Conservation (phyloP, 2,888 invertebrate species). For the Dromius quadrimaculatus region DNA sequence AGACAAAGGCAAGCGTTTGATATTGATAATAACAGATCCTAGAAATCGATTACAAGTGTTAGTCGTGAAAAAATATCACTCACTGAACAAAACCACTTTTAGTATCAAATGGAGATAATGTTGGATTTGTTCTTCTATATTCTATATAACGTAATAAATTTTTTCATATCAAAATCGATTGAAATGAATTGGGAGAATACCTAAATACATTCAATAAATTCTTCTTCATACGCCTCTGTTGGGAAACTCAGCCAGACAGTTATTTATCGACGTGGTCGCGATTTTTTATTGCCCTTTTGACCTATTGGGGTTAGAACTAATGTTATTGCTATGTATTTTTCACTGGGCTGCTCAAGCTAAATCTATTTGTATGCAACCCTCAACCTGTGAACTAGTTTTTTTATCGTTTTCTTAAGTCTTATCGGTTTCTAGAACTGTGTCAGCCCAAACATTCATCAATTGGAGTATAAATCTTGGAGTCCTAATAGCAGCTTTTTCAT, state of each 20-base stretch:
- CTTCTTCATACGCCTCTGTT: not conserved
- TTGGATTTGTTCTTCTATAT: no score
- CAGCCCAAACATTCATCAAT: not conserved
- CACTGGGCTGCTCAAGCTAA: constrained; percentile 18
- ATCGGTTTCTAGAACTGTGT: not conserved
- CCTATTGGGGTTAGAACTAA: constrained; percentile 52
- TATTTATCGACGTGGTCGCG: constrained; percentile 51
- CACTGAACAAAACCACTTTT: no score
- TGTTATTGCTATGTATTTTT: constrained; percentile 52
- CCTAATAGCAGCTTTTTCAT: no score
- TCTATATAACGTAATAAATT: no score
- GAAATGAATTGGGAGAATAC: no score
- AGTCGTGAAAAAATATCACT: no score
- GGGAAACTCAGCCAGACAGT: constrained; percentile 20
- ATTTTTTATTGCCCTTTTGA: constrained; percentile 52
- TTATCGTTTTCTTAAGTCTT: constrained; percentile 3
- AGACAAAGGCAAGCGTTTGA: no score
- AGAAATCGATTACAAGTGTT: no score
- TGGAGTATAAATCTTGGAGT: not conserved
- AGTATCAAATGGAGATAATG: no score
- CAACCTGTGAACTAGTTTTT: constrained; percentile 2
- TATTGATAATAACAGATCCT: no score
- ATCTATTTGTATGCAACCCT: constrained; percentile 48
- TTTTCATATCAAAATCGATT: no score
- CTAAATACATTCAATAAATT: no score